A percentile compares a stretch with the other conserved stretches of the same genome.
phyloP scores from a whole-genome alignment of 2,797 vertebrate species.

The Anguilla obscura region DNA sequence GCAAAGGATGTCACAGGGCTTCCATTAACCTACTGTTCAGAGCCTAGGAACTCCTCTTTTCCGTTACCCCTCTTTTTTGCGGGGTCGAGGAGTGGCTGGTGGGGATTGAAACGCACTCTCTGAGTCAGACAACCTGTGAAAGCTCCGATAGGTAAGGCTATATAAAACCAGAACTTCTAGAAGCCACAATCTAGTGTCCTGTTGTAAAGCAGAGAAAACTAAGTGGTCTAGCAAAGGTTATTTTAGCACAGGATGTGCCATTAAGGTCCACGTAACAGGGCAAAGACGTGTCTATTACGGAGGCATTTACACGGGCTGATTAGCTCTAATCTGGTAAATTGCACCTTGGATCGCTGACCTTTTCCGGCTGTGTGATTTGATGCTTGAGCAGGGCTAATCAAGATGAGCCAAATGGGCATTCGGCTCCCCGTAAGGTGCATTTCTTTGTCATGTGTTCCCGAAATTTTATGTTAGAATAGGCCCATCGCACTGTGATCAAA shows the following conservation, averaged over 20 bases:
- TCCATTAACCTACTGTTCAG: conserved; percentile 60
- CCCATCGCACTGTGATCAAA: neutral
- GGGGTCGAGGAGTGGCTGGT: conserved; percentile 37
- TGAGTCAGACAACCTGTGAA: neutral
- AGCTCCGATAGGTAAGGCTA: neutral
- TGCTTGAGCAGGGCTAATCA: conserved; percentile 15
- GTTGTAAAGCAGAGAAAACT: neutral
- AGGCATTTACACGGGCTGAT: neutral
- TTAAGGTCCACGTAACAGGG: neutral
- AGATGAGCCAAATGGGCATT: neutral
- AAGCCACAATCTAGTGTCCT: neutral
- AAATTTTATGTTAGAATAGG: conserved; percentile 6
- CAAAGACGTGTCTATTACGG: neutral
- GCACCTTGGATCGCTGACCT: neutral
- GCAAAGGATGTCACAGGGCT: conserved; percentile 62
- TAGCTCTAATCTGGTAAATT: conserved; percentile 16
- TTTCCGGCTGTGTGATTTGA: conserved; percentile 13
- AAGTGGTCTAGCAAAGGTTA: neutral
- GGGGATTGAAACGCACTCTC: conserved; percentile 38
- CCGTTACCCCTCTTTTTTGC: conserved; percentile 51
- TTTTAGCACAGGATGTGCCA: neutral
- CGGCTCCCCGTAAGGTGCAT: neutral
- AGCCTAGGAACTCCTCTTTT: conserved; percentile 57
- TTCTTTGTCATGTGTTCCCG: neutral
- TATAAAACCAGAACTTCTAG: neutral